phyloP scores from a whole-genome alignment of 2,113 vertebrate species.

The Pitta sordida region DNA sequence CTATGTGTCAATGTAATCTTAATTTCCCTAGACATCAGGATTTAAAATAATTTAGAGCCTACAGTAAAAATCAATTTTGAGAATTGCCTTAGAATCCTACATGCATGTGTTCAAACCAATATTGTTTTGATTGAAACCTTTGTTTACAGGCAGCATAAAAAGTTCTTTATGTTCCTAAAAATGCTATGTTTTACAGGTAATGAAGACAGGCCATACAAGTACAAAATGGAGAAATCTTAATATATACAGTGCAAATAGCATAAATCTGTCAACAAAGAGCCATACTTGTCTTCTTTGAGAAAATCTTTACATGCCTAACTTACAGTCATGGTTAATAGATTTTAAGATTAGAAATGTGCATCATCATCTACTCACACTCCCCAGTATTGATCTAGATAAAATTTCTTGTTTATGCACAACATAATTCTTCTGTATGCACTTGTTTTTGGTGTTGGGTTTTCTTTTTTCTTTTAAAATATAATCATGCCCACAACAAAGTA shows the following conservation, averaged over 20 bases:
- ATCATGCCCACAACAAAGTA: not conserved
- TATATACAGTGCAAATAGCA: not conserved
- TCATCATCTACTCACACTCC: not conserved
- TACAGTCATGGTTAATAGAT: not conserved
- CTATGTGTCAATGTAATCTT: not conserved
- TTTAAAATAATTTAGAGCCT: slow-evolving; percentile 6
- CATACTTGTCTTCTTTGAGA: not conserved
- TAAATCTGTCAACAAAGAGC: not conserved
- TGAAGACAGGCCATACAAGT: not conserved
- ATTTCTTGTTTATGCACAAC: not conserved
- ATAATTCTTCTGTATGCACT: not conserved
- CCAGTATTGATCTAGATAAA: not conserved
- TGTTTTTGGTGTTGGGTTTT: no score
- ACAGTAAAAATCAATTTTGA: slow-evolving; percentile 6
- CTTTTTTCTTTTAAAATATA: not conserved
- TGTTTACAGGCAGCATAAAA: not conserved
- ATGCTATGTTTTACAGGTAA: not conserved
- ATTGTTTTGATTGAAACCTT: not conserved
- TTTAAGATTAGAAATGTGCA: not conserved
- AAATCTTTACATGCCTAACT: not conserved
- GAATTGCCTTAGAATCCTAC: not conserved
- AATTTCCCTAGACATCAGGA: not conserved
- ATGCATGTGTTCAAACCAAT: not conserved
- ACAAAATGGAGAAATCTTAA: not conserved
- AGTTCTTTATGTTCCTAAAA: not conserved